Percentiles rank a stretch among this genome's conserved stretches.
phyloP scores from a whole-genome alignment of 2,797 vertebrate genomes.

The Falco concolor region DNA sequence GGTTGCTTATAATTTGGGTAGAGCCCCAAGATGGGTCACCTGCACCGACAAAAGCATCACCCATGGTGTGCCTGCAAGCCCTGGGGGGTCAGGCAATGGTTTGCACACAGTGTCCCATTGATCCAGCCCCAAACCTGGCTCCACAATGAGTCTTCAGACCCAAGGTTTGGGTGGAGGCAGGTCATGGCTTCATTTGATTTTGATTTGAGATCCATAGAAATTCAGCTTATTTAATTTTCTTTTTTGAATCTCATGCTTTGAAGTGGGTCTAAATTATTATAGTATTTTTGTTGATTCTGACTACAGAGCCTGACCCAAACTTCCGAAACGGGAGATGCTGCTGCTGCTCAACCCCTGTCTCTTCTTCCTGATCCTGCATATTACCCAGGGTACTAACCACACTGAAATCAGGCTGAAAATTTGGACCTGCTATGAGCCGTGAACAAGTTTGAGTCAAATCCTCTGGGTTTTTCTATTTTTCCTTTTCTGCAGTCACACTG shows the following conservation, averaged over 20 bases:
- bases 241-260: not conserved
- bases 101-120: rapidly evolving
- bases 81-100: not conserved
- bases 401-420: not conserved
- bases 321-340: not conserved
- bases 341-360: not conserved
- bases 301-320: not conserved
- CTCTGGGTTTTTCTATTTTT: not conserved
- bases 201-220: not conserved
- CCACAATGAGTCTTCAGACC: not conserved
- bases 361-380: not conserved
- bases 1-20: not conserved
- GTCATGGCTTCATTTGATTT: not conserved
- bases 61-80: not conserved
- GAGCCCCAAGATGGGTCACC: not conserved
- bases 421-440: not conserved
- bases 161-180: not conserved
- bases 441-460: not conserved
- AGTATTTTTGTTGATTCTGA: not conserved
- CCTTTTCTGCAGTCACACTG: not conserved
- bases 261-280: not conserved
- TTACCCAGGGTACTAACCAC: not conserved
- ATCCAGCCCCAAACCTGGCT: not conserved
- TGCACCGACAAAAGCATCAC: rapidly evolving
- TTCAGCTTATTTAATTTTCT: not conserved